phyloP scores from a whole-genome alignment of 2,113 vertebrate genomes.

The Boulengeromyrus knoepffleri region DNA sequence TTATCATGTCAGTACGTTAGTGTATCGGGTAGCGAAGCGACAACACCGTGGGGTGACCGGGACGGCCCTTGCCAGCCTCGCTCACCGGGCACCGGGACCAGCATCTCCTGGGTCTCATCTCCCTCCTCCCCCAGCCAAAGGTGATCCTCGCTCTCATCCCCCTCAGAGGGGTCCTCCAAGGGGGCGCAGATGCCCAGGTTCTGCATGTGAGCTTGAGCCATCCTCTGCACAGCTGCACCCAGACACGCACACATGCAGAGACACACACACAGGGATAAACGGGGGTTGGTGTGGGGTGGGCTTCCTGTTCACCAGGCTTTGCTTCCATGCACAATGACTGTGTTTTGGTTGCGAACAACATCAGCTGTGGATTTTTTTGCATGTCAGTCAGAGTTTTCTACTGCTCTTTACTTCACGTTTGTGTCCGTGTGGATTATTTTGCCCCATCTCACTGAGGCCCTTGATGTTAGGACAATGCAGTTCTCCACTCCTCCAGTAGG shows the following conservation, averaged over 20 bases:
- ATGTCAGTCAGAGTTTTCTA: neutral
- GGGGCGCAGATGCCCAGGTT: slow-evolving; percentile 68
- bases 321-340: neutral
- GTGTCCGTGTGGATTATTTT: neutral
- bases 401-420: neutral
- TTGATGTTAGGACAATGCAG: neutral
- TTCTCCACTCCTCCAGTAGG: neutral
- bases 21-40: neutral
- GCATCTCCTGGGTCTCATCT: slow-evolving; percentile 29
- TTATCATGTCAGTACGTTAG: neutral
- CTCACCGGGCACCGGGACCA: slow-evolving; percentile 49
- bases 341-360: neutral
- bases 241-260: slow-evolving; percentile 23
- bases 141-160: slow-evolving; percentile 54
- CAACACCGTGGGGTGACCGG: neutral
- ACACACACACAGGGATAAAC: slow-evolving; percentile 13
- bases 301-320: neutral
- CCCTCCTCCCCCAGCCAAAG: slow-evolving; percentile 29
- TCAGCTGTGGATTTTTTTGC: neutral
- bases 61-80: slow-evolving; percentile 41
- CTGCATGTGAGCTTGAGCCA: slow-evolving; percentile 90
- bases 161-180: slow-evolving; percentile 67
- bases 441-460: neutral
- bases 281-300: neutral
- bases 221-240: slow-evolving; percentile 83